Base-by-base conservation (phyloP, 1,140 invertebrate genomes). In the Drosophila ogumai region DNA sequence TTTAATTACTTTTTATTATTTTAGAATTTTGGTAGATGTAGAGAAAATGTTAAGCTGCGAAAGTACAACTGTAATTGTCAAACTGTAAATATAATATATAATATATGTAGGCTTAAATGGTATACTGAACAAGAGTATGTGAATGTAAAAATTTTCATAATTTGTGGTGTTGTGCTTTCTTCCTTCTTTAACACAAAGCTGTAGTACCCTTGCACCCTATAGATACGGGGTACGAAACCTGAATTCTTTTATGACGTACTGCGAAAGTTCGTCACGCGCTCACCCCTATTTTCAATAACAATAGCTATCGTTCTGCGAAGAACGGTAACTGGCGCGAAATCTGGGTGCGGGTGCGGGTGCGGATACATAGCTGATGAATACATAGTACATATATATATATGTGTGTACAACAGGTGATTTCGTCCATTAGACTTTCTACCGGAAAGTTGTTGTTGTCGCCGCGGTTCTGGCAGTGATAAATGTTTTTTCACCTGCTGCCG, bases 341-440 rank as follows among this genome's bases (percentile, higher is more conserved):
- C 34, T 25, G 22, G 36, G 34, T n/a, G 34, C 22, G 13, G 12
- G 52, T 3, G 5, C 8, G 7, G 4, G 52, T n/a, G 63, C 19
- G 63, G n/a, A 22, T 41, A 34, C 5, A 41, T 64, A 79, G 13
- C 25, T 28, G 25, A 17, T 22, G 28, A 57, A 25, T 17, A 34
- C 25, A 28, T 28, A 59, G 75, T 31, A 22, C 13, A 28, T 57
- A 43, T 10, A 3, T 47, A n/a, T 57, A 22, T 50, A 57, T 54
- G 13, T 55, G 38, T 61, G 56, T 28, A 32, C 32, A 68, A 75
- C 81, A 84, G 81, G 81, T 87, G 82, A 87, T 87, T 85, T 82
- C 60, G 67, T 49, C 67, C 79, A 74, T 59, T 56, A 66, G 49
- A 75, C 54, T 87, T 88, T 79, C 72, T 79, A 82, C 63, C 47